These are phyloP conservation scores for Petrolisthes manimaculis DNA, from an alignment of 2,888 invertebrate species.

Conservation along the genomic window DNA sequence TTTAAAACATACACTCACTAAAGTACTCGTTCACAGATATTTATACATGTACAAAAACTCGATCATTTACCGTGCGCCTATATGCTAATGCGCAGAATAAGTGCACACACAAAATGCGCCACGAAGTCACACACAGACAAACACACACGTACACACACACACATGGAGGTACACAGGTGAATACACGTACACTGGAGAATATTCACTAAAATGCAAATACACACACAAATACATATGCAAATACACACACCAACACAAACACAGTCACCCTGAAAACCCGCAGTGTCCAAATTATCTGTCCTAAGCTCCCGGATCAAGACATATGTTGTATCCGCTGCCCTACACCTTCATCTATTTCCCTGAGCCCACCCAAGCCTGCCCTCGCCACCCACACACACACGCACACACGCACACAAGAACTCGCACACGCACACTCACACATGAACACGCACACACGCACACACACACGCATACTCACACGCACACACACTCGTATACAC, in stretches of 20 bases:
- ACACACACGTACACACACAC: constrained; percentile 7
- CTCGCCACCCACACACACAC: neutral
- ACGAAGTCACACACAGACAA: neutral
- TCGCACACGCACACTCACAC: neutral
- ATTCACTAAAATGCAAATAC: constrained; percentile 1
- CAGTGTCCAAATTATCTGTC: constrained; percentile 37
- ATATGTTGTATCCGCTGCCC: constrained; percentile 26
- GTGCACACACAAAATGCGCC: too few species aligned
- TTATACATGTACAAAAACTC: too few species aligned
- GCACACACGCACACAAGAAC: neutral
- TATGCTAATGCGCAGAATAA: too few species aligned
- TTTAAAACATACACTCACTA: too few species aligned
- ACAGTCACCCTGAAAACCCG: constrained; percentile 16
- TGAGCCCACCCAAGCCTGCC: constrained; percentile 1
- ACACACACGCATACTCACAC: neutral
- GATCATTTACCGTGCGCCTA: too few species aligned
- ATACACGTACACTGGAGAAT: neutral
- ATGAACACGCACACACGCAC: neutral
- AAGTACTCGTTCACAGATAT: too few species aligned
- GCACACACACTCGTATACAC: neutral
- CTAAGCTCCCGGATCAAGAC: constrained; percentile 26
- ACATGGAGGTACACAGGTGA: neutral
- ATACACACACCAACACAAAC: constrained; percentile 26
- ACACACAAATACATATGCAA: neutral
- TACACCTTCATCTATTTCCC: constrained; percentile 40